These are phyloP conservation scores for Phainopepla nitens DNA, from an alignment of 2,113 vertebrate species.

Conservation along the genomic window DNA sequence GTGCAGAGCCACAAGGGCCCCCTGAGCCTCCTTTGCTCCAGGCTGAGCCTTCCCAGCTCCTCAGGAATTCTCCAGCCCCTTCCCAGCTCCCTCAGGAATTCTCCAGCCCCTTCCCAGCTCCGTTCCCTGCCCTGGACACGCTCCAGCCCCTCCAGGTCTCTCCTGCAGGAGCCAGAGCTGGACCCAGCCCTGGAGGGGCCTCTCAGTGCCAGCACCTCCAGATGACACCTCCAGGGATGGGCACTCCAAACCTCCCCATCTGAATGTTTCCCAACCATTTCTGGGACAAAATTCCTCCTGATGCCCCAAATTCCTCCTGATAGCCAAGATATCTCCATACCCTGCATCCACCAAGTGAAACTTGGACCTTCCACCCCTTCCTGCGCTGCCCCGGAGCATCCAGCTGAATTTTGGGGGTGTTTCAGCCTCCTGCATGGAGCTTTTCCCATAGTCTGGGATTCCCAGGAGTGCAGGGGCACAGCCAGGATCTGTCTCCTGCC, in stretches of 20 bases:
- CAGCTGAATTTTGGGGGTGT: background rate
- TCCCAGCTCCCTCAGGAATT: too few relatives aligned
- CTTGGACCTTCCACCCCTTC: fast-evolving
- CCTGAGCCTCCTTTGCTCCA: too few relatives aligned
- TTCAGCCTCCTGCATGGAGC: background rate
- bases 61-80: too few relatives aligned
- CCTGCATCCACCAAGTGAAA: background rate
- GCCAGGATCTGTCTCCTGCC: background rate
- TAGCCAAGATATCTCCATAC: background rate
- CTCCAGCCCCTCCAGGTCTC: too few relatives aligned
- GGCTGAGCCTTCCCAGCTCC: too few relatives aligned
- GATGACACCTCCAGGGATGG: background rate
- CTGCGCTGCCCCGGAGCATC: background rate
- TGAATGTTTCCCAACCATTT: fast-evolving
- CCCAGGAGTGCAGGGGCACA: background rate
- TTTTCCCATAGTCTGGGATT: background rate
- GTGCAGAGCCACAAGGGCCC: too few relatives aligned
- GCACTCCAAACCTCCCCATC: background rate
- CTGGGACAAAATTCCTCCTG: background rate
- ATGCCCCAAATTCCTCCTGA: background rate
- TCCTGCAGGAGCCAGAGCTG: too few relatives aligned
- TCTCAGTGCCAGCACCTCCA: background rate
- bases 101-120: too few relatives aligned
- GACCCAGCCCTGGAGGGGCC: background rate
- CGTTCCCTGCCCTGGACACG: too few relatives aligned